Base-by-base conservation (phyloP, 2,888 invertebrate species). In the Pimpla rufipes region DNA sequence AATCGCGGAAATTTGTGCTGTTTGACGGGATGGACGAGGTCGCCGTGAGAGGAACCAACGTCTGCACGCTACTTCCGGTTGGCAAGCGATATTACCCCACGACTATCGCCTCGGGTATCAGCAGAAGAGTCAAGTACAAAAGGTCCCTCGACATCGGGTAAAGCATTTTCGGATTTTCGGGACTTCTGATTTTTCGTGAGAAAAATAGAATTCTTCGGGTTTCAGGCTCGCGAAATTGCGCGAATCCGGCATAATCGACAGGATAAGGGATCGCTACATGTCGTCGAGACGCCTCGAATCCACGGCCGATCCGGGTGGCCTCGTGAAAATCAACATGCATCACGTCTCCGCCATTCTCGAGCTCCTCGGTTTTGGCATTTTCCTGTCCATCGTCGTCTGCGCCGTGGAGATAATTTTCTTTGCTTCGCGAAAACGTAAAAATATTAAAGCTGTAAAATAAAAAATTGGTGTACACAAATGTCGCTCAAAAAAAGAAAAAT, bases 261-360 rank as follows among this genome's bases (percentile, higher is more conserved):
- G 23, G n/a, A 40, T 77, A 42, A 77, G 42, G 37, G 52, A 52
- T 29, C 74, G 75, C 18, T 76, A 74, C 64, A 64, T 64, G 80
- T 13, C 16, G 13, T n/a, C 62, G n/a, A 45, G 18, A 7, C 16
- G 8, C 40, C 21, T 10, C 37, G 23, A 10, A 23, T 8, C 29
- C 5, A 3, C n/a, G 11, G 4, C 52, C 64, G 23, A 62, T 21
- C 13, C 64, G 62, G 40, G 40, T 3, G 37, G 35, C n/a, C 18
- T 37, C 45, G 11, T 59, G 45, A 70, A 13, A 18, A 79, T 88
- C 23, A 84, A 85, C 29, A 23, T 88, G 5, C 0, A 81, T 10
- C 86, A 47, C 47, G 47, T 47, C n/a, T 47, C 47, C 2, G 47
- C n/a, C 2, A 47, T 47, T 16, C 47, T 47, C 16, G 47, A 47